Base-by-base conservation (phyloP, 1,140 invertebrate genomes). In the Heliconius nattereri region DNA sequence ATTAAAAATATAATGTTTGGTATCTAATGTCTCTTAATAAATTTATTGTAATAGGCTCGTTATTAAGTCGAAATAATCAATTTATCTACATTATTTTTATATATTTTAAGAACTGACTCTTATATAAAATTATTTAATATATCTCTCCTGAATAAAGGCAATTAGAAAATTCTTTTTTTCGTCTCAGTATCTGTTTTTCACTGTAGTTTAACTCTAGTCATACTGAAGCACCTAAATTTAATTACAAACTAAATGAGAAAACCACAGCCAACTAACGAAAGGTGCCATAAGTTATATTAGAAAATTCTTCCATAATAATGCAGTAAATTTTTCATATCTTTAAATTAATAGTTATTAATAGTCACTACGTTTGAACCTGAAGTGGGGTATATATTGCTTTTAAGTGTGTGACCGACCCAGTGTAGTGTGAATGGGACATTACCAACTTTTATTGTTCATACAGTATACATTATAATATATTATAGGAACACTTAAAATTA, bases 381-480 rank as follows among this genome's bases (percentile, higher is more conserved):
- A 90, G 88, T 90, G 88, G 87, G 76, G 79, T 83, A 81, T 75
- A 78, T 78, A 84, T 75, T 74, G 78, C 75, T 85, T 78, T 82
- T 81, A 83, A 84, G 87, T 87, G 87, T 90, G 87, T 85, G 89
- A 90, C 78, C 83, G 35, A 32, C 37, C 66, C 84, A 81, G 84
- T 80, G 35, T 85, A 83, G 89, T 89, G 88, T 90, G 89, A 90
- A 90, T 86, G 85, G 80, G 75, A 77, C 82, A 89, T 89, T 84
- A 89, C 83, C 84, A 89, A 89, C 81, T 86, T 89, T 90, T 89
- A 89, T 90, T 86, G 85, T 89, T 89, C 85, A 87, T 85, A 83
- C 80, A 80, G 78, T 85, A 77, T 81, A 78, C 81, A 89, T 90
- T 87, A 81, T 77, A 86, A 85, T 86, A 87, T 89, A 88, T 91